Evolutionary conservation across 2,888 invertebrate genomes (phyloP).

Genomic region (Agrotis puta): DNA sequence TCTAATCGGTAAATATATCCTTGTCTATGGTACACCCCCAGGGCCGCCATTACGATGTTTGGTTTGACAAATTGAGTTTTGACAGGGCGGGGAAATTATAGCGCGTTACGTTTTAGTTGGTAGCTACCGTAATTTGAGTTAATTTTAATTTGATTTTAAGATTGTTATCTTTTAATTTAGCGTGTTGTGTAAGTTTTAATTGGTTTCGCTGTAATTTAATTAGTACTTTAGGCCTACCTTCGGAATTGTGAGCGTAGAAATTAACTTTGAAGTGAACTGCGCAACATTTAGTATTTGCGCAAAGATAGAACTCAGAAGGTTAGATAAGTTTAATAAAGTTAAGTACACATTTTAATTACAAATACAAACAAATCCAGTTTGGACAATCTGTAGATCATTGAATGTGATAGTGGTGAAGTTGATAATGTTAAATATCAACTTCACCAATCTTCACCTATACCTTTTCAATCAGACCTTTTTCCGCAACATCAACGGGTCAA

Average conservation of each 20-base stretch:
- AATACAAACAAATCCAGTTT: background rate
- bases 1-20: constrained; percentile 64
- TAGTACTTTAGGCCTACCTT: constrained; percentile 35
- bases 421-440: too few relatives aligned
- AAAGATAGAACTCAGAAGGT: background rate
- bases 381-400: background rate
- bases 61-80: constrained; percentile 90
- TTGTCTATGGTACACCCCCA: constrained; percentile 76
- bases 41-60: constrained; percentile 84
- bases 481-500: background rate
- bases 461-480: too few relatives aligned
- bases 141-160: constrained; percentile 77
- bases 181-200: constrained; percentile 57
- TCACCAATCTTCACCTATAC: too few relatives aligned
- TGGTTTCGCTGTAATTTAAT: constrained; percentile 59
- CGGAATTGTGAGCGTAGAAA: background rate
- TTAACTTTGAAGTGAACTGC: background rate
- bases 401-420: too few relatives aligned
- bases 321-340: too few relatives aligned
- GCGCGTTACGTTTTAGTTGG: constrained; percentile 79
- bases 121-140: constrained; percentile 76
- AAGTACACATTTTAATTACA: background rate
- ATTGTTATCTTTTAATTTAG: constrained; percentile 71
- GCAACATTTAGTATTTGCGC: background rate
- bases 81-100: constrained; percentile 86